Evolutionary conservation across 1,140 invertebrate species (phyloP), one percentile per base, ranked within the genome.

Genomic region (Bursaphelenchus mucronatus): DNA sequence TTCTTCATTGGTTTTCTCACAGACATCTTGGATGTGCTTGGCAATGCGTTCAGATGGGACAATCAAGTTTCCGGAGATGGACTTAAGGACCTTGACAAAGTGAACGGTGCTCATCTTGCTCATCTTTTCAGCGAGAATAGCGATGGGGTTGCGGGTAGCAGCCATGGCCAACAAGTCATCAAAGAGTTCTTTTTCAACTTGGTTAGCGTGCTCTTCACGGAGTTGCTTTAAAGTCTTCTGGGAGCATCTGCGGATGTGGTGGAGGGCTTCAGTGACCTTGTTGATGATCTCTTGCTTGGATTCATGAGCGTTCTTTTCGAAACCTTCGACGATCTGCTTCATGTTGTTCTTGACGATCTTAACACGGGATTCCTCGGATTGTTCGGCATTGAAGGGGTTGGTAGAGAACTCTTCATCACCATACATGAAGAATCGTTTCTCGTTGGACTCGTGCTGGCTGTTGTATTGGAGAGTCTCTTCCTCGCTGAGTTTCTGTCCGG

Each of bases 101-200:
- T 30, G 19, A 5, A 50, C 15, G 15, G 49, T 15, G 49, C 49
- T 50, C 49, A 44, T 40, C 11, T 21, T 68, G 49, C 68, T 51
- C 56, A 75, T 75, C 54, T 73, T 74, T 39, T 78, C 57, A 41
- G 59, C 50, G 17, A 76, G 52, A 43, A 64, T 41, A 41, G 54
- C 40, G 46, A 77, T 61, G 44, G 71, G 69, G 64, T 69, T 74
- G 10, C 59, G 61, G 43, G 76, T 76, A 47, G 73, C 75, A 62
- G 71, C 72, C 10, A 70, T 52, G 10, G 69, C 76, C 19, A 79
- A 61, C 21, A 68, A 61, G 54, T 78, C 64, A 41, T 49, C 52
- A 52, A 75, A 66, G 44, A 79, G 41, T n/a, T 72, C 71, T 15
- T 72, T 30, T 30, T 30, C 30, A 30, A 30, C 30, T 30, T 30